phyloP scores from a whole-genome alignment of 2,797 vertebrate genomes.

The Eutrigla gurnardus region DNA sequence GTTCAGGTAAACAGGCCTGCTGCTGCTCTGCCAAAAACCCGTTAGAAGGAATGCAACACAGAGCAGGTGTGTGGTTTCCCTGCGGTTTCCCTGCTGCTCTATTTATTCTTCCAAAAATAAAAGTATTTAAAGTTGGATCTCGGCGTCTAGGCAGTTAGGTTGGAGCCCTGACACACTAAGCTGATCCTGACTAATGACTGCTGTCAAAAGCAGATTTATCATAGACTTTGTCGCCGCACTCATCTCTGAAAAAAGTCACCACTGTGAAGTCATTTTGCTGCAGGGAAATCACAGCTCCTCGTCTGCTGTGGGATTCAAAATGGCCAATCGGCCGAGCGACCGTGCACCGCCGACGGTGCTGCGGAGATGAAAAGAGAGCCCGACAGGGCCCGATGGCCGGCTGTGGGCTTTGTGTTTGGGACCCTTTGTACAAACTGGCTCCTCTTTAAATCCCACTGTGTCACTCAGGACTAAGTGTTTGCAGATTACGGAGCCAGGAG shows the following conservation, averaged over 20 bases:
- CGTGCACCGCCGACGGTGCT: background rate
- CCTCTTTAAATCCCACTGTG: conserved; percentile 26
- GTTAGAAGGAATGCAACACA: background rate
- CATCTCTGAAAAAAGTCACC: too few species aligned
- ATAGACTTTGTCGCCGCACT: too few species aligned
- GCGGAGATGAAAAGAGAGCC: too few species aligned
- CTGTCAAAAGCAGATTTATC: background rate
- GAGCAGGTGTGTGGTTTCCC: background rate
- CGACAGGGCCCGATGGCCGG: background rate
- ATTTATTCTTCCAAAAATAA: background rate
- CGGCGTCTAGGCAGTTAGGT: background rate
- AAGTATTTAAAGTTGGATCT: background rate
- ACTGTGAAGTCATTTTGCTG: too few species aligned
- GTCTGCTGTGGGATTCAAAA: background rate
- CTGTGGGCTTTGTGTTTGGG: background rate
- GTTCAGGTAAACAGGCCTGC: background rate
- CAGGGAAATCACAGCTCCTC: background rate
- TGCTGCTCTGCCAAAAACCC: too few species aligned
- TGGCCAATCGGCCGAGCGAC: background rate
- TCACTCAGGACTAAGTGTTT: conserved; percentile 3
- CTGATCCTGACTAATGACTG: background rate
- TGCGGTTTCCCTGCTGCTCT: background rate
- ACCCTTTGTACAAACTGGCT: conserved; percentile 10
- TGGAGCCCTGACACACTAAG: background rate
- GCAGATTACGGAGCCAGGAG: conserved; percentile 18